Base-by-base conservation (phyloP, 2,888 invertebrate species). In the Pardosa pseudoannulata region DNA sequence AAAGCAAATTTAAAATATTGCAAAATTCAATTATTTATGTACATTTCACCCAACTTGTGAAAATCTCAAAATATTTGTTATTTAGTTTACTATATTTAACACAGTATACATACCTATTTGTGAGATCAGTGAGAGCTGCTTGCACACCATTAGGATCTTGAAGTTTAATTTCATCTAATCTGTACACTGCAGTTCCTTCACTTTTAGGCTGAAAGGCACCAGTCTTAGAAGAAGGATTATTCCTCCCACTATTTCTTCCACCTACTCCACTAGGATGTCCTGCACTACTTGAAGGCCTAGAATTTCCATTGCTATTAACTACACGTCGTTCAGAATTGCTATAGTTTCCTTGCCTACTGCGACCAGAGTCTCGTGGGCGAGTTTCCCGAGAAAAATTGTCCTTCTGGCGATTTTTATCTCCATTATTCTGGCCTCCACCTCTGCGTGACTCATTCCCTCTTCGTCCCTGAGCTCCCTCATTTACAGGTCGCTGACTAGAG, bases 151-250 rank as follows among this genome's bases (percentile, higher is more conserved):
- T 93, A 39, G 92, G 93, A 90, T 94, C 93, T 89, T 91, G 92
- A 27, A 92, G 90, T 88, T 93, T 93, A n/a, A 93, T 93, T 80
- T 93, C 93, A 88, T 93, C 93, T 39, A 93, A 92, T 62, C 93
- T 91, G 90, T 92, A 93, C 9, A 93, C 93, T 78, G 90, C 89
- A 70, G 78, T 90, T 89, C 68, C 79, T 65, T 87, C 87, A 76
- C 70, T 80, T 75, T 87, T 90, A 88, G 88, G 90, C 27, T 73
- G 87, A 74, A 87, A 87, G 56, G 87, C 62, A 80, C 86, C 80
- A 31, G 83, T 29, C 23, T 80, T 88, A 1, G 87, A 81, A 27
- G 87, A 75, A 13, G 83, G 78, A 56, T 88, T 80, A 56, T 74
- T 70, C 71, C 89, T 87, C 71, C 90, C 89, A 75, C 89, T 89